Evolutionary conservation across 2,113 vertebrate genomes (phyloP).

Genomic region (Melozone crissalis): DNA sequence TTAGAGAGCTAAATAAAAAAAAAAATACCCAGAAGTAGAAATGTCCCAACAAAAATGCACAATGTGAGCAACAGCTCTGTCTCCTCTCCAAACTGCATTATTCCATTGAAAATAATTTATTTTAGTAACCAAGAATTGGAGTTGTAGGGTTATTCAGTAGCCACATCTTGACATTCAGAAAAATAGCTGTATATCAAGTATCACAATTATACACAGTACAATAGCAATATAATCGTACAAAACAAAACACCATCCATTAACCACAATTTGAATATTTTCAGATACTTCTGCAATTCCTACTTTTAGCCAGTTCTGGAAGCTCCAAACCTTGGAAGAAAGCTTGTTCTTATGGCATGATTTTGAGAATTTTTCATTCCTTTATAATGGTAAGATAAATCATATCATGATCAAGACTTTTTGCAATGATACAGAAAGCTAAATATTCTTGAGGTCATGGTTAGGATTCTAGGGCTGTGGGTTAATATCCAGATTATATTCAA

Average conservation of each 20-base stretch:
- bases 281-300: neutral
- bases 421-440: neutral
- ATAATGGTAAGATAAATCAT: neutral
- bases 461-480: neutral
- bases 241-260: conserved; percentile 23
- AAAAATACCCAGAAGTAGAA: neutral
- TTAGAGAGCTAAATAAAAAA: neutral
- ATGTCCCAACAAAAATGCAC: conserved; percentile 12
- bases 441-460: neutral
- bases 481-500: neutral
- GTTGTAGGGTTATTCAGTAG: conserved; percentile 24
- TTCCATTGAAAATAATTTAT: conserved; percentile 10
- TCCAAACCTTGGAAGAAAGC: neutral
- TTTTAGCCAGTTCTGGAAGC: neutral
- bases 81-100: neutral
- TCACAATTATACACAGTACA: conserved; percentile 16
- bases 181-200: conserved; percentile 45
- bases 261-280: conserved; percentile 38
- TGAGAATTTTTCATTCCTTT: neutral
- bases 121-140: neutral
- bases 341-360: neutral
- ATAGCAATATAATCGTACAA: neutral
- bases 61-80: neutral
- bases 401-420: neutral
- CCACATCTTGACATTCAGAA: conserved; percentile 47